Evolutionary conservation across 2,797 vertebrate species (phyloP), one percentile per base, ranked within the genome.

Genomic region (Nyctalus aviator): DNA sequence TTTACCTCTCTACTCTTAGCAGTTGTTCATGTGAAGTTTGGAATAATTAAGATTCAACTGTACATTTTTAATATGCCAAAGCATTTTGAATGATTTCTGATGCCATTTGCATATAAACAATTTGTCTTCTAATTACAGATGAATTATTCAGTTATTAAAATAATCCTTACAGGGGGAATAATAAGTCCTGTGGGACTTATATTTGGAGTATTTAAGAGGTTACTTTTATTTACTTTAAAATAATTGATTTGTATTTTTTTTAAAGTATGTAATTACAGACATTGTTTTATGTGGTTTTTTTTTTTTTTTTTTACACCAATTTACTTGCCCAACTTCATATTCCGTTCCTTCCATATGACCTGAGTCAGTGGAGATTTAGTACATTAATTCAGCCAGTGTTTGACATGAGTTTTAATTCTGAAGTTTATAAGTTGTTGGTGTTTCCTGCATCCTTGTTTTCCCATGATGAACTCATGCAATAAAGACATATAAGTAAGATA

Each of bases 101-200:
- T 92, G 30, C 10, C 50, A 94, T 95, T 94, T 96, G 71, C 94
- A 94, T 94, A 84, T 94, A 94, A 91, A 93, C 18, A 92, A 48
- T 95, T 96, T 90, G 50, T 82, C 62, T 92, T 30, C 87, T 97
- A 93, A 96, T 96, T 96, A 93, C 68, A 87, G 53, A 92, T 95
- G 76, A 88, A 41, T 90, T 96, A 93, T 91, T 83, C 69, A 76
- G 46, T 75, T 95, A 86, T 95, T 94, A 90, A 96, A 96, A 93
- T 85, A 93, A 66, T 23, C 69, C 53, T 84, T 85, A 81, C 48
- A 55, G 48, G 44, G 6, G 6, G 8, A 53, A 53, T n/a, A 90
- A 95, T 84, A 94, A 78, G 35, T 71, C 77, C 88, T 77, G 77
- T 1, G 93, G 78, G 76, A 84, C 46, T 79, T 91, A 68, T 21